phyloP scores from a whole-genome alignment of 1,140 invertebrate genomes.

The Drosophila sp. region DNA sequence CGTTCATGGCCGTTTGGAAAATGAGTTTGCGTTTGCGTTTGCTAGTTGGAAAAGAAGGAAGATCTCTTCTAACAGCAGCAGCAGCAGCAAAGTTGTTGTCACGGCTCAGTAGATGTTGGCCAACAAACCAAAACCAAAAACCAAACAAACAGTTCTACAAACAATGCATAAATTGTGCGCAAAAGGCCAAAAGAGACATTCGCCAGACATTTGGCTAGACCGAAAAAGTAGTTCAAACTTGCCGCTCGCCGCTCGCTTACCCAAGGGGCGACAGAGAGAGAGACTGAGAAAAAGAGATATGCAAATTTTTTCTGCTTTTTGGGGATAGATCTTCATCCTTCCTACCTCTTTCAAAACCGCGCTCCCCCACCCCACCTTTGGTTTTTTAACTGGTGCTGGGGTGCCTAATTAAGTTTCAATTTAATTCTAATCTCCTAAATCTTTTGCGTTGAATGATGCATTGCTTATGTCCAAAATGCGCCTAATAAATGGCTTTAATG shows the following conservation, averaged over 20 bases:
- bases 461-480: constrained; percentile 18
- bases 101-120: constrained; percentile 60
- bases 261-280: constrained; percentile 22
- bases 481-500: constrained; percentile 47
- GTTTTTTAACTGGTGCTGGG: no score
- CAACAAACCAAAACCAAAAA: constrained; percentile 33
- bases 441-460: constrained; percentile 35
- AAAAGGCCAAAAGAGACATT: constrained; percentile 59
- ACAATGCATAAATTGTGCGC: constrained; percentile 74
- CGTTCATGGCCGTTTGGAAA: constrained; percentile 36
- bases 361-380: neutral
- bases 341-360: neutral
- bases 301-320: constrained; percentile 30
- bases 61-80: constrained; percentile 40
- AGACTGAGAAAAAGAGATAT: constrained; percentile 22
- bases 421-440: constrained; percentile 27
- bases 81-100: constrained; percentile 39
- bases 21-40: constrained; percentile 51
- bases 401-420: constrained; percentile 42
- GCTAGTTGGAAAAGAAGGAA: constrained; percentile 11
- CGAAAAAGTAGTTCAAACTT: constrained; percentile 67
- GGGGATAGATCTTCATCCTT: constrained; percentile 8
- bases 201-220: constrained; percentile 57
- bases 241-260: constrained; percentile 5
- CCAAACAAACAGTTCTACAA: constrained; percentile 41